phyloP scores from a whole-genome alignment of 2,113 vertebrate genomes.

The Oriolus oriolus region DNA sequence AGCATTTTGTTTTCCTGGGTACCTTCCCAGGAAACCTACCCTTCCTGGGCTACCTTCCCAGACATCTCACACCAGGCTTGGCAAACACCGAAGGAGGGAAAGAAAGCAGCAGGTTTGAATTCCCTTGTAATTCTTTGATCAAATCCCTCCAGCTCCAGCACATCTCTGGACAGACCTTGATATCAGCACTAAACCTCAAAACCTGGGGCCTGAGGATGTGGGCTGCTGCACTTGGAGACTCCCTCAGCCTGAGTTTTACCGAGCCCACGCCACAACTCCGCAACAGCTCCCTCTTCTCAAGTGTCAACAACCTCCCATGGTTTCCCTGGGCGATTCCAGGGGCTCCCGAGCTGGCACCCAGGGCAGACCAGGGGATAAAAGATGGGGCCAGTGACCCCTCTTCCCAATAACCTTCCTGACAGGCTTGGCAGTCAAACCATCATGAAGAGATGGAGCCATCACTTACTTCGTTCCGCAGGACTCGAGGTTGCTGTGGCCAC shows the following conservation, averaged over 20 bases:
- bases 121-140: neutral
- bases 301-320: neutral
- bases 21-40: neutral
- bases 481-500: neutral
- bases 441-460: neutral
- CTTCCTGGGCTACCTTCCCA: neutral
- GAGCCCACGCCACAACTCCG: fast-evolving
- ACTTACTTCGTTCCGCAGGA: slow-evolving; percentile 80
- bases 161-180: neutral
- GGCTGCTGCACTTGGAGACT: neutral
- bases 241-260: neutral
- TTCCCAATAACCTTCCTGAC: neutral
- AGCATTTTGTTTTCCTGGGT: neutral
- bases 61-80: neutral
- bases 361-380: neutral
- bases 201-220: fast-evolving
- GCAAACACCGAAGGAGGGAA: neutral
- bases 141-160: neutral
- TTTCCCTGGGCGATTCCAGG: neutral
- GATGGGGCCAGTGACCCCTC: neutral
- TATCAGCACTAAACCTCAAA: neutral
- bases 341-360: neutral
- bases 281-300: neutral
- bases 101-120: neutral
- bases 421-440: neutral